A percentile compares a stretch with the other conserved stretches of the same genome.
Evolutionary conservation across 2,888 invertebrate species (phyloP).

Genomic region (Drosophila sordidula): DNA sequence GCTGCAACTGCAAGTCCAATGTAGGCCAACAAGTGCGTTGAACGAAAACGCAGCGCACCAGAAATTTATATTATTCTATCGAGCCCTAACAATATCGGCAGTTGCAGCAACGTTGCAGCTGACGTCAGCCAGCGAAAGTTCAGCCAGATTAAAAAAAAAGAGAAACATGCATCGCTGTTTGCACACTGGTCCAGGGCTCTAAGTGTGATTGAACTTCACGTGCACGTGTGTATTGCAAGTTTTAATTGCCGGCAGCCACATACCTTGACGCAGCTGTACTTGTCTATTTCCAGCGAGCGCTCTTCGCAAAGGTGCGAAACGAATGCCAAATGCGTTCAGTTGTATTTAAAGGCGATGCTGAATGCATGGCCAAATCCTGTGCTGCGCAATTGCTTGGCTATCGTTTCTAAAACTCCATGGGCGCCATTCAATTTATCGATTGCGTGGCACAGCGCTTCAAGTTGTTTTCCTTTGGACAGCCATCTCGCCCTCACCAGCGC

Average conservation of each 20-base stretch:
- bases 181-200: slow-evolving; percentile 45
- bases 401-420: slow-evolving; percentile 49
- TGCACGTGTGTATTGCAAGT: slow-evolving; percentile 16
- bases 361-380: slow-evolving; percentile 15
- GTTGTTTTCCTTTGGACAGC: slow-evolving; percentile 29
- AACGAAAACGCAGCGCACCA: slow-evolving; percentile 64
- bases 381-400: slow-evolving; percentile 42
- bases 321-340: slow-evolving; percentile 26
- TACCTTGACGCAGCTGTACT: slow-evolving; percentile 25
- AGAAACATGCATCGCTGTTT: not conserved
- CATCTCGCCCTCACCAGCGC: not conserved
- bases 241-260: slow-evolving; percentile 41
- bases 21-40: slow-evolving; percentile 83
- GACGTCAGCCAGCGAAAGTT: slow-evolving; percentile 40
- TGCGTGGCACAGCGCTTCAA: slow-evolving; percentile 46
- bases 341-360: slow-evolving; percentile 28
- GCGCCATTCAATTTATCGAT: slow-evolving; percentile 41
- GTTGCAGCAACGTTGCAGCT: slow-evolving; percentile 19
- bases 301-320: slow-evolving; percentile 52
- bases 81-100: slow-evolving; percentile 2
- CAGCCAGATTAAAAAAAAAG: slow-evolving; percentile 13
- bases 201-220: slow-evolving; percentile 77
- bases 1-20: slow-evolving; percentile 54
- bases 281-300: slow-evolving; percentile 44
- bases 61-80: slow-evolving; percentile 24